Percentiles rank a stretch among this genome's conserved stretches.
Conservation (phyloP, 2,797 vertebrate genomes). For the Rhabdophis nuchalis region DNA sequence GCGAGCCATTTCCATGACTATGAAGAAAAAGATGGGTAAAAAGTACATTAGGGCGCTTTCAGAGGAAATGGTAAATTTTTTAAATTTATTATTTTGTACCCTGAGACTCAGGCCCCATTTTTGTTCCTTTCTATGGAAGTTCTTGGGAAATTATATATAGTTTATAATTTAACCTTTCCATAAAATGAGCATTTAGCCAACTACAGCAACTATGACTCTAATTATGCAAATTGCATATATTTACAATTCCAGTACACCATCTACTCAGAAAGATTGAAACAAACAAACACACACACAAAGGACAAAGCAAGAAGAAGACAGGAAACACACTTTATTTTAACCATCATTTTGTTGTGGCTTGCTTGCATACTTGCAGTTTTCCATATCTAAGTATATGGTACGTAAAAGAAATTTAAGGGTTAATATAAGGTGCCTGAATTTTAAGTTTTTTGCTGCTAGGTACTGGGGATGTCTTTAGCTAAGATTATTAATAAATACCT, state of each 20-base stretch:
- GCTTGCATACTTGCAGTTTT: background rate
- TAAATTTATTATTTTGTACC: background rate
- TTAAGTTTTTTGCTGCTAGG: background rate
- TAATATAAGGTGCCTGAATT: background rate
- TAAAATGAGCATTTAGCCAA: background rate
- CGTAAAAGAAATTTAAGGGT: background rate
- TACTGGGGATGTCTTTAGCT: background rate
- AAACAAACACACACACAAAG: background rate
- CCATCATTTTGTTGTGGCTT: background rate
- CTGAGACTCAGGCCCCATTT: background rate
- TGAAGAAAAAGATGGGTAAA: conserved; percentile 86
- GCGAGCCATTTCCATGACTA: conserved; percentile 78
- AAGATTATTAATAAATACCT: background rate
- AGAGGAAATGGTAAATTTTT: conserved; percentile 71
- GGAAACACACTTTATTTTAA: background rate
- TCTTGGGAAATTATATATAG: background rate
- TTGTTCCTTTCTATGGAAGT: background rate
- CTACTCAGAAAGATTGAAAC: background rate
- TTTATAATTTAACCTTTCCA: background rate
- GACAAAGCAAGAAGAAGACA: background rate
- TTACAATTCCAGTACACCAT: background rate
- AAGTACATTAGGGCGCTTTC: conserved; percentile 76
- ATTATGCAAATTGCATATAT: background rate
- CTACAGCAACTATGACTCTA: background rate
- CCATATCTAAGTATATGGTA: background rate